Base-by-base conservation (phyloP, 2,888 invertebrate species). In the Metacarcinus magister region DNA sequence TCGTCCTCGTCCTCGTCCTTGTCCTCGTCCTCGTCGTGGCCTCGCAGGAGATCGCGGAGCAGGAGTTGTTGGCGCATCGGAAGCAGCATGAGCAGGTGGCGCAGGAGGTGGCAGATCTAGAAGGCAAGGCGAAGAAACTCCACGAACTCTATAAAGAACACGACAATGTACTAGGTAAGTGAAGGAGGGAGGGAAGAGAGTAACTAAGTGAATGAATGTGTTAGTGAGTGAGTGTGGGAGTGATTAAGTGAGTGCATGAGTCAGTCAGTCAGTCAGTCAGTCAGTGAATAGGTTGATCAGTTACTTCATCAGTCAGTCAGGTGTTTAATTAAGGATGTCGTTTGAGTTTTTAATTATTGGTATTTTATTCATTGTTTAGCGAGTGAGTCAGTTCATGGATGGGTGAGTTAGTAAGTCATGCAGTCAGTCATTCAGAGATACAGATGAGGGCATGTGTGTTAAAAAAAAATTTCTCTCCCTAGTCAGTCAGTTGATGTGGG, bases 151-250 rank as follows among this genome's bases (percentile, higher is more conserved):
- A 98, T 97, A 97, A 97, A 43, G 97, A 98, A 95, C 97, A 98
- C 97, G 98, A 98, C 96, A 97, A 97, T 44, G 97, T 98, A 95
- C 97, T 98, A 82, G 97, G 98, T 98, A 97, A 97, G 97, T 67
- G 82, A 82, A 1, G 32, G 82, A 32, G 13, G 28, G 32, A 32
- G 82, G 8, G 32, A 82, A 13, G 8, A 32, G 7, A 28, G 60
- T 60, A 19, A 19, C 10, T 60, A 19, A 19, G 60, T 5, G 60
- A 19, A 23, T 60, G 5, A 19, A 19, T 60, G 60, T 60, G 16
- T 60, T 13, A 19, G 60, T 5, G 16, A 19, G 60, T 60, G 60
- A 60, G 60, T 13, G 60, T 13, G 60, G 16, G 60, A 60, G 60
- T 13, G 60, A 60, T 7, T 13, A 19, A 60, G 60, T 13, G 60